Conservation (phyloP, 2,113 vertebrate genomes). For the Pycnonotus jocosus region DNA sequence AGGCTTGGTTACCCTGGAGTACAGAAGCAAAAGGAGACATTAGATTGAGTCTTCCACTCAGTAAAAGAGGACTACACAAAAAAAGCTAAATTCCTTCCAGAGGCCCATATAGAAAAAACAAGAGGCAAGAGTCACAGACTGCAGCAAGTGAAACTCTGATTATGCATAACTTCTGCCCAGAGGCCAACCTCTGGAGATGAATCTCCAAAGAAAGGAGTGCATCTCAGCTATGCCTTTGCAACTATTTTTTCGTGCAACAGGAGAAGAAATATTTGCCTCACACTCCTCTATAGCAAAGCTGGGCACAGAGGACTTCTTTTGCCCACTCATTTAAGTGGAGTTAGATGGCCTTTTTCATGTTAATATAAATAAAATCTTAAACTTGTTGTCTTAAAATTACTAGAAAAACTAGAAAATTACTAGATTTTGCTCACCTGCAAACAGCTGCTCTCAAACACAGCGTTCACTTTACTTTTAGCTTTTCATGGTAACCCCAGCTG, state of each 20-base stretch:
- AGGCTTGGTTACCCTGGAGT: not conserved
- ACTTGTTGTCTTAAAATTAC: not conserved
- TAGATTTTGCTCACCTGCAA: not conserved
- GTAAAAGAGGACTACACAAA: not conserved
- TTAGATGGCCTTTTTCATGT: not conserved
- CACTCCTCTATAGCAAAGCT: not conserved
- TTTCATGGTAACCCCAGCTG: not conserved
- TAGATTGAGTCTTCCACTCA: not conserved
- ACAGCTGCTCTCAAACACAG: not conserved
- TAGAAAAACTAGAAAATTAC: not conserved
- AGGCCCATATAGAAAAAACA: not conserved
- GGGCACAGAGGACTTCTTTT: not conserved
- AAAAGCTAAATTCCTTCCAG: not conserved
- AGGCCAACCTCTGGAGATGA: not conserved
- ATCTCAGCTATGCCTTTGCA: not conserved
- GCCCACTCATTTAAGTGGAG: not conserved
- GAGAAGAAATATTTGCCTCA: not conserved
- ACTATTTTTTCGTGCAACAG: not conserved
- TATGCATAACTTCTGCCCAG: not conserved
- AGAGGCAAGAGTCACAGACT: not conserved
- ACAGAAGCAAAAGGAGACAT: not conserved
- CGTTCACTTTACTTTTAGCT: not conserved
- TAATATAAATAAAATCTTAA: not conserved
- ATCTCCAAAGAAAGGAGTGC: not conserved
- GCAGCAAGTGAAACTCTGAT: not conserved